phyloP scores from a whole-genome alignment of 1,140 invertebrate genomes.

The Zaprionus lachaisei region DNA sequence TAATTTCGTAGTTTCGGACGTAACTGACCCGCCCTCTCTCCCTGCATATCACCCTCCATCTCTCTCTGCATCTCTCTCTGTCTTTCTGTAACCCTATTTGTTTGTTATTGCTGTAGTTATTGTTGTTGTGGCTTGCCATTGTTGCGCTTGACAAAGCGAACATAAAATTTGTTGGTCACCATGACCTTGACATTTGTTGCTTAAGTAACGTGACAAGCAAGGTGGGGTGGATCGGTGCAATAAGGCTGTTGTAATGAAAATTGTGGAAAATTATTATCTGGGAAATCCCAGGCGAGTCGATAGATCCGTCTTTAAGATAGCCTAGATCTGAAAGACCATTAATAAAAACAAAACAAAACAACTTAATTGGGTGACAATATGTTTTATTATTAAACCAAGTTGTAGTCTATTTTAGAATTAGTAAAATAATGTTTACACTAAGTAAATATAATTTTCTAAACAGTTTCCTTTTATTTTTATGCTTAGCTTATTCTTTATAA shows the following conservation, averaged over 20 bases:
- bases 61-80: not conserved
- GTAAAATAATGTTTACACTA: no score
- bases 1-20: slow-evolving; percentile 42
- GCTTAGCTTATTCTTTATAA: no score
- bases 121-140: slow-evolving; percentile 50
- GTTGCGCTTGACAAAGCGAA: slow-evolving; percentile 68
- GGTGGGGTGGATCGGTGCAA: not conserved
- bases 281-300: no score
- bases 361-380: no score
- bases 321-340: no score
- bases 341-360: no score
- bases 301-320: no score
- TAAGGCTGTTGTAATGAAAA: slow-evolving; percentile 39
- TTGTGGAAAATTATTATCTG: slow-evolving; percentile 10
- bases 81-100: not conserved
- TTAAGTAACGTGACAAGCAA: slow-evolving; percentile 11
- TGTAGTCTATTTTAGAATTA: no score
- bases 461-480: no score
- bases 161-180: slow-evolving; percentile 38
- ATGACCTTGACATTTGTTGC: slow-evolving; percentile 69
- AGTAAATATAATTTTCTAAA: no score
- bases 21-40: not conserved
- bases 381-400: no score
- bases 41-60: not conserved
- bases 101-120: slow-evolving; percentile 4